A percentile compares a stretch with the other conserved stretches of the same genome.
Evolutionary conservation across 1,140 invertebrate genomes (phyloP).

Genomic region (Antheraea mylitta): DNA sequence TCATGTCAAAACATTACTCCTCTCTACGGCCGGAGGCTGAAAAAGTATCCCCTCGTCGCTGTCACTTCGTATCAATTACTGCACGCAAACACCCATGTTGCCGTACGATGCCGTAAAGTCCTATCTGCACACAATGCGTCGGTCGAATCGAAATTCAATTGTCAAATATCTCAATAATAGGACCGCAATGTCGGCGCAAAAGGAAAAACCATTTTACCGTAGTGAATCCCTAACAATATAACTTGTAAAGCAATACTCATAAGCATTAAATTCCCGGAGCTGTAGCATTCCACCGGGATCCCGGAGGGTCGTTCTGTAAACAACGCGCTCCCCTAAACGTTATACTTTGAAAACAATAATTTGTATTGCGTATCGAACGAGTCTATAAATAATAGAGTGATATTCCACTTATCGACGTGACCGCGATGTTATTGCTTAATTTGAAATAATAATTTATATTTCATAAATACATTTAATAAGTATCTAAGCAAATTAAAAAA

Average conservation of each 20-base stretch:
- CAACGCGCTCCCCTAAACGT: conserved; percentile 75
- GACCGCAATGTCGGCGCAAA: conserved; percentile 44
- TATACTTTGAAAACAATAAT: conserved; percentile 80
- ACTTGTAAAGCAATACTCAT: conserved; percentile 42
- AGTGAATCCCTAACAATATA: conserved; percentile 37
- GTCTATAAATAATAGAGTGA: conserved; percentile 78
- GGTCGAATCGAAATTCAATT: conserved; percentile 74
- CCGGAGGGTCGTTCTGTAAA: conserved; percentile 71
- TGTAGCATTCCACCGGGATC: conserved; percentile 22
- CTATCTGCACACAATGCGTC: conserved; percentile 61
- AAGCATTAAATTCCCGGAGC: conserved; percentile 52
- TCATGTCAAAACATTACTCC: conserved; percentile 76
- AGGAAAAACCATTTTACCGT: conserved; percentile 56
- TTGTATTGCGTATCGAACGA: conserved; percentile 78
- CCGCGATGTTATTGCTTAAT: conserved; percentile 36
- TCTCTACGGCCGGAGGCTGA: conserved; percentile 61
- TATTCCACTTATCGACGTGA: conserved; percentile 56
- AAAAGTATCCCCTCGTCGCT: conserved; percentile 66
- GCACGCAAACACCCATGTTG: conserved; percentile 69
- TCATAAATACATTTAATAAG: background rate
- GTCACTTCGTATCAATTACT: conserved; percentile 78
- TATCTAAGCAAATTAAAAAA: background rate
- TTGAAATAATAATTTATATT: conserved; percentile 26
- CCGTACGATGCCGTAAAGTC: conserved; percentile 49
- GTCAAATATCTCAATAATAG: conserved; percentile 75